A percentile compares a stretch with the other conserved stretches of the same genome.
Conservation (phyloP, 1,140 invertebrate species). For the Oreohelix idahoensis region DNA sequence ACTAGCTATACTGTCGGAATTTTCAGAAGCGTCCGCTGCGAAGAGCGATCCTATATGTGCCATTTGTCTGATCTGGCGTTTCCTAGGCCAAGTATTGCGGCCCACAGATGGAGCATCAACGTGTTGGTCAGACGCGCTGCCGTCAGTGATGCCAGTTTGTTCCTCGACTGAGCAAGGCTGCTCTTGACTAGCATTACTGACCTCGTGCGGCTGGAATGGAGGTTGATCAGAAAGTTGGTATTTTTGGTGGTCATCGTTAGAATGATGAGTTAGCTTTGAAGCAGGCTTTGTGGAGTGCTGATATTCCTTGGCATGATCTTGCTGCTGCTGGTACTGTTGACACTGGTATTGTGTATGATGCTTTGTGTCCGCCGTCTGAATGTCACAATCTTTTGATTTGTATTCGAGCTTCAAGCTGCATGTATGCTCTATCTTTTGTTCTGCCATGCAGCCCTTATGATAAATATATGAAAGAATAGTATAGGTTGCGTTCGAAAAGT, state of each 20-base stretch:
- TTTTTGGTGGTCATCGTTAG: not conserved
- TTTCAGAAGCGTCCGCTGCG: not conserved
- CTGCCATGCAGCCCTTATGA: slow-evolving; percentile 62
- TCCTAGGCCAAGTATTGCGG: slow-evolving; percentile 58
- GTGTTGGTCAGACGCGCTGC: not conserved
- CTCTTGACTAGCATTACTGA: not conserved
- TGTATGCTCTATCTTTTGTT: slow-evolving; percentile 60
- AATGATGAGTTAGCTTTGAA: not conserved
- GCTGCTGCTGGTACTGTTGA: not conserved
- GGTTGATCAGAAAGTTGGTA: not conserved
- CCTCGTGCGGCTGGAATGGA: not conserved
- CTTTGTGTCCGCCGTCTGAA: not conserved
- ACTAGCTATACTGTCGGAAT: not conserved
- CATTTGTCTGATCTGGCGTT: slow-evolving; percentile 34
- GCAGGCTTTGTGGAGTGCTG: not conserved
- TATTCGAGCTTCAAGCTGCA: slow-evolving; percentile 43
- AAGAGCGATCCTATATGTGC: slow-evolving; percentile 37
- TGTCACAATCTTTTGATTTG: slow-evolving; percentile 23
- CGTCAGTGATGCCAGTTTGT: not conserved
- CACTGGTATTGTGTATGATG: not conserved
- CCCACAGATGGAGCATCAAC: not conserved
- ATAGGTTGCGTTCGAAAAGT: no score
- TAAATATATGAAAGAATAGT: not conserved
- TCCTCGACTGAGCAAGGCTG: not conserved
- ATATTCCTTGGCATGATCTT: not conserved